These are phyloP conservation scores for Mionectes olivaceus DNA, from an alignment of 2,797 vertebrate species.

Conservation along the genomic window DNA sequence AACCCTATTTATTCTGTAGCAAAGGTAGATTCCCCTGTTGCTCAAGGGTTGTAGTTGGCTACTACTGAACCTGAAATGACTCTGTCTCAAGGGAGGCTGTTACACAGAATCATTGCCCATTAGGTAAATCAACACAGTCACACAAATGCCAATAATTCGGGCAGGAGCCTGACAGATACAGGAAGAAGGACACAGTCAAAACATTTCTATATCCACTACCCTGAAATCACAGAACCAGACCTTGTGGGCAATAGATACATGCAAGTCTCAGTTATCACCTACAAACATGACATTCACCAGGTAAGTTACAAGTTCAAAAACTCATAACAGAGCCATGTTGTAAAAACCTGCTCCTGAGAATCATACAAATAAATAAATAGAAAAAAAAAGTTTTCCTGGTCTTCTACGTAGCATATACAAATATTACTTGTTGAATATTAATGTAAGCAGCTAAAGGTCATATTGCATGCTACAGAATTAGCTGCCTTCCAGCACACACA, in stretches of 20 bases:
- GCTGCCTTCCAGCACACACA: neutral
- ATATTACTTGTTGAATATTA: neutral
- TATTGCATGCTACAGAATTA: neutral
- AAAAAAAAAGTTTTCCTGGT: neutral
- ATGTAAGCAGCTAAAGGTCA: neutral
- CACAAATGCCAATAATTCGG: neutral
- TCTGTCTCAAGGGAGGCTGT: conserved; percentile 8
- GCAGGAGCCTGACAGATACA: neutral
- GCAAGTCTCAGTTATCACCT: neutral
- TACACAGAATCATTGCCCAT: conserved; percentile 50
- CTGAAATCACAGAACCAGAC: neutral
- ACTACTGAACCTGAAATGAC: neutral
- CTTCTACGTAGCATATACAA: neutral
- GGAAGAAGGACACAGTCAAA: neutral
- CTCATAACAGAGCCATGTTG: neutral
- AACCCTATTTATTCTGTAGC: conserved; percentile 42
- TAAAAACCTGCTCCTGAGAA: neutral
- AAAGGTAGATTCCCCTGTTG: conserved; percentile 38
- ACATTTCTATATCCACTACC: neutral
- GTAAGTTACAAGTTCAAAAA: neutral
- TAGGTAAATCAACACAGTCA: conserved; percentile 56
- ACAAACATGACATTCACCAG: neutral
- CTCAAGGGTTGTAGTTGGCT: conserved; percentile 2
- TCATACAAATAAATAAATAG: neutral
- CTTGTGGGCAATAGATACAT: neutral